phyloP scores from a whole-genome alignment of 2,888 invertebrate genomes.

The Brachynemurus nebulosus region DNA sequence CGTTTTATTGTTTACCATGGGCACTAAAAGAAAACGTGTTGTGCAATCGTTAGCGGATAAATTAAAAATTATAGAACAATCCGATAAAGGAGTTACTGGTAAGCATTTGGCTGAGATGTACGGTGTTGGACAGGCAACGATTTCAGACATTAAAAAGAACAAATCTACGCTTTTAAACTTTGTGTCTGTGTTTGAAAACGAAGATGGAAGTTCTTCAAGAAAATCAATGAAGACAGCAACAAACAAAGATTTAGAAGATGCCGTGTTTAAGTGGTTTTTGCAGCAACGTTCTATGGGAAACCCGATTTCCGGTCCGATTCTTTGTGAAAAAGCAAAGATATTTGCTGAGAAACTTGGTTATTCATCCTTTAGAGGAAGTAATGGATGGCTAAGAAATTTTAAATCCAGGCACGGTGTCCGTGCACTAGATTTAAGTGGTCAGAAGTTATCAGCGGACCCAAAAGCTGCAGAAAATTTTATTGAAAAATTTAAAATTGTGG shows the following conservation, averaged over 20 bases:
- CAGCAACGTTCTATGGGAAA: constrained; percentile 18
- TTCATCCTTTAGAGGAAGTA: constrained; percentile 15
- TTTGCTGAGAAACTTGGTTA: constrained; percentile 13
- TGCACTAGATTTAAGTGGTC: constrained; percentile 16
- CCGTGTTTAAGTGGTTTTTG: constrained; percentile 21
- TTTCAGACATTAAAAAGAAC: constrained; percentile 21
- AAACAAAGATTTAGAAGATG: constrained; percentile 21
- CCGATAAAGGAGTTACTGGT: not conserved
- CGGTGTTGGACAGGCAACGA: constrained; percentile 20
- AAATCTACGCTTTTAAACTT: constrained; percentile 17
- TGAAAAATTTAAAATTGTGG: constrained; percentile 5
- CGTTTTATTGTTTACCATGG: too few relatives aligned
- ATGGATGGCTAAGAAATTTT: constrained; percentile 17
- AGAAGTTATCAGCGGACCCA: constrained; percentile 14
- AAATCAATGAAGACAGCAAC: constrained; percentile 20
- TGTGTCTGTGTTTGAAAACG: constrained; percentile 19
- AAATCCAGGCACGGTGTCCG: constrained; percentile 17
- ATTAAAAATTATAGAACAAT: too few relatives aligned
- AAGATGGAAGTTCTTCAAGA: constrained; percentile 18
- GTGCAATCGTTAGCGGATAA: too few relatives aligned
- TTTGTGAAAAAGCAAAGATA: constrained; percentile 17
- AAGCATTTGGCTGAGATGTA: constrained; percentile 17
- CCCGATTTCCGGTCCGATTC: constrained; percentile 19
- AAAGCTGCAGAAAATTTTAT: constrained; percentile 12
- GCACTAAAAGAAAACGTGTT: too few relatives aligned